Percentiles rank a stretch among this genome's conserved stretches.
phyloP scores from a whole-genome alignment of 92 coral and sea anemone genomes.

The Paramuricea clavata region DNA sequence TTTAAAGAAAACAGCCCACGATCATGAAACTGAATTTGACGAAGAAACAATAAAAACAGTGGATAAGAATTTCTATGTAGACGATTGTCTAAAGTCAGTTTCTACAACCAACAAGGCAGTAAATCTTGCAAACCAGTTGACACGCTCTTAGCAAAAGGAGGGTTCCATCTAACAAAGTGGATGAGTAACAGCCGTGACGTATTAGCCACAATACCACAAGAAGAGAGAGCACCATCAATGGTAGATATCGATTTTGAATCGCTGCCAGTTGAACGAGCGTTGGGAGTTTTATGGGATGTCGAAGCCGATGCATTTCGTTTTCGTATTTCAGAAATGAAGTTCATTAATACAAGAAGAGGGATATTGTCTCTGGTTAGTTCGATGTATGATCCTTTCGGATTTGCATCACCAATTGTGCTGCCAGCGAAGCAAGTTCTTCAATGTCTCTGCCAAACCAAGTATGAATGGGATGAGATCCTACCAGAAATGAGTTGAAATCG shows the following conservation, averaged over 20 bases:
- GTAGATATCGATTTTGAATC: neutral
- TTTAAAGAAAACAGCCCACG: constrained; percentile 30
- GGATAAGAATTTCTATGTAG: constrained; percentile 30
- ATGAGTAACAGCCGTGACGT: constrained; percentile 31
- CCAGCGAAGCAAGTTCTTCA: constrained; percentile 17
- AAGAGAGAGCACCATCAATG: neutral
- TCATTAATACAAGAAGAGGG: constrained; percentile 1
- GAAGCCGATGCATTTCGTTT: neutral
- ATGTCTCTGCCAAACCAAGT: constrained; percentile 9
- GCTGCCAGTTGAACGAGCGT: constrained; percentile 25
- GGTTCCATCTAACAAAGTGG: constrained; percentile 49
- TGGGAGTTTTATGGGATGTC: constrained; percentile 43
- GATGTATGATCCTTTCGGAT: constrained; percentile 22
- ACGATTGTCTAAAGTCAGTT: constrained; percentile 18
- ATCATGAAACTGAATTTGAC: constrained; percentile 2
- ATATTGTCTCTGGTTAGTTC: constrained; percentile 7
- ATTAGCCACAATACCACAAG: constrained; percentile 10
- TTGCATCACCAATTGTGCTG: constrained; percentile 16
- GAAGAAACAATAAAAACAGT: neutral
- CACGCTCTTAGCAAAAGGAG: constrained; percentile 13
- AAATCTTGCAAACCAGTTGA: neutral
- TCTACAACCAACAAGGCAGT: constrained; percentile 2
- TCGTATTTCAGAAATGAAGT: neutral
- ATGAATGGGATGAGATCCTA: constrained; percentile 22
- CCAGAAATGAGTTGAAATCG: no score